Evolutionary conservation across 2,888 invertebrate genomes (phyloP).

Genomic region (Mimas tiliae): DNA sequence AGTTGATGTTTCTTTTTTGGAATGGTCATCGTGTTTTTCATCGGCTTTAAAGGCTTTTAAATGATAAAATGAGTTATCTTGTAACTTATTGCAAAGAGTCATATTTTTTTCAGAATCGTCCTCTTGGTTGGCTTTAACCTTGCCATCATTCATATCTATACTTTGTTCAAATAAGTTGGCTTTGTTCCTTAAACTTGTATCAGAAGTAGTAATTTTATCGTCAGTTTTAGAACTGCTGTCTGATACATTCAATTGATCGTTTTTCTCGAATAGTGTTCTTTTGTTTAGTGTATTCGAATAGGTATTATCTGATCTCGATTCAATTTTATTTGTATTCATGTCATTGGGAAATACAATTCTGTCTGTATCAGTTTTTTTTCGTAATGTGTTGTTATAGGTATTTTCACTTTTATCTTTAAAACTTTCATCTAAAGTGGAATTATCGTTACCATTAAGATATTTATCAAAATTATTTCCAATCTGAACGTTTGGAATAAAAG

Average conservation of each 20-base stretch:
- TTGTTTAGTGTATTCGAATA: constrained; percentile 70
- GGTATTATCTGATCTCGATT: constrained; percentile 56
- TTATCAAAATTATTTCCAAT: constrained; percentile 50
- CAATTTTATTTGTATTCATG: constrained; percentile 55
- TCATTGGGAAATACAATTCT: constrained; percentile 61
- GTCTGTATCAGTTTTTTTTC: constrained; percentile 57
- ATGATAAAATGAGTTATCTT: constrained; percentile 69
- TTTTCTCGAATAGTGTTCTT: constrained; percentile 71
- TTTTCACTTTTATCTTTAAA: constrained; percentile 48
- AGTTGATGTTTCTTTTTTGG: constrained; percentile 1
- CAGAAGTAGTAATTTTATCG: constrained; percentile 2
- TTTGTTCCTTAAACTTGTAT: constrained; percentile 38
- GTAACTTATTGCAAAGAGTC: constrained; percentile 55
- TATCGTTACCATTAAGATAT: constrained; percentile 56
- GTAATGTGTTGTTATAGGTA: constrained; percentile 51
- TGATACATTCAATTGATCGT: constrained; percentile 48
- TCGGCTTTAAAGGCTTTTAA: constrained; percentile 49
- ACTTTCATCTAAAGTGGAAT: constrained; percentile 61
- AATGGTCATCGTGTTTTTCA: constrained; percentile 40
- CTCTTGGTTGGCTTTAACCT: constrained; percentile 44
- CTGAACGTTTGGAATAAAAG: constrained; percentile 43
- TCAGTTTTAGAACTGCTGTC: constrained; percentile 46
- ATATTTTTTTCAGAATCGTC: constrained; percentile 50
- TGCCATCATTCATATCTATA: constrained; percentile 34
- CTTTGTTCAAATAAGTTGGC: constrained; percentile 45